Evolutionary conservation across 2,113 vertebrate species (phyloP).

Genomic region (Hiodon alosoides): DNA sequence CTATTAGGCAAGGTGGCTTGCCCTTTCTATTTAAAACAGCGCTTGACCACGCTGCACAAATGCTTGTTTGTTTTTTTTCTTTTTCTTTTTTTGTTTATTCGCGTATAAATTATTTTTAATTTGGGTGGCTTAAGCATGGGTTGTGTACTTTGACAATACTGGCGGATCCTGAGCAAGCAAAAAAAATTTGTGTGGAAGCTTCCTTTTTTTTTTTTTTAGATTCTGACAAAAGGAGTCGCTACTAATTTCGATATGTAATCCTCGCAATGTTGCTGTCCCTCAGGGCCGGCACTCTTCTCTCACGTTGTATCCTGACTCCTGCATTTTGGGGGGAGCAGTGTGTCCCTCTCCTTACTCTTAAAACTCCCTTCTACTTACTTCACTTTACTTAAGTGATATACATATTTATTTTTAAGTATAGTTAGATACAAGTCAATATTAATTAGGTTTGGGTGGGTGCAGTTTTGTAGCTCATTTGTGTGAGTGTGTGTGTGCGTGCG

Average conservation of each 20-base stretch:
- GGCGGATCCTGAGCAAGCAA: not conserved
- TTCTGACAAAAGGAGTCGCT: slow-evolving; percentile 26
- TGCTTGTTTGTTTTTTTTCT: slow-evolving; percentile 3
- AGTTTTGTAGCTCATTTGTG: slow-evolving; percentile 1
- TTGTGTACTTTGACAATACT: slow-evolving; percentile 27
- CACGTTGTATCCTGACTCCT: not conserved
- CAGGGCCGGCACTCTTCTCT: not conserved
- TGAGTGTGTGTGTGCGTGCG: slow-evolving; percentile 5
- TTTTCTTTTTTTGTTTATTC: slow-evolving; percentile 30
- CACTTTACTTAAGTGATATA: slow-evolving; percentile 12
- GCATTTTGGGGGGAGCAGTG: not conserved
- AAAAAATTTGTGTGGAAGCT: too few species aligned
- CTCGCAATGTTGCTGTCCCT: not conserved
- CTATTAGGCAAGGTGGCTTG: slow-evolving; percentile 9
- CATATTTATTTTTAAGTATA: slow-evolving; percentile 26
- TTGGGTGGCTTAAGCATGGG: slow-evolving; percentile 18
- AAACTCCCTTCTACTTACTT: not conserved
- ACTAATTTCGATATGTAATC: slow-evolving; percentile 11
- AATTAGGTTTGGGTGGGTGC: slow-evolving; percentile 7
- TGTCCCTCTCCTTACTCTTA: not conserved
- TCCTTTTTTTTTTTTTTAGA: not conserved
- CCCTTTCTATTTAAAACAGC: slow-evolving; percentile 16
- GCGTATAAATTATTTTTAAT: slow-evolving; percentile 33
- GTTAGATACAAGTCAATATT: slow-evolving; percentile 27
- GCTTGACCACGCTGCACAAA: slow-evolving; percentile 4